Evolutionary conservation across 2,888 invertebrate species (phyloP).

Genomic region (Anaspis maculata): DNA sequence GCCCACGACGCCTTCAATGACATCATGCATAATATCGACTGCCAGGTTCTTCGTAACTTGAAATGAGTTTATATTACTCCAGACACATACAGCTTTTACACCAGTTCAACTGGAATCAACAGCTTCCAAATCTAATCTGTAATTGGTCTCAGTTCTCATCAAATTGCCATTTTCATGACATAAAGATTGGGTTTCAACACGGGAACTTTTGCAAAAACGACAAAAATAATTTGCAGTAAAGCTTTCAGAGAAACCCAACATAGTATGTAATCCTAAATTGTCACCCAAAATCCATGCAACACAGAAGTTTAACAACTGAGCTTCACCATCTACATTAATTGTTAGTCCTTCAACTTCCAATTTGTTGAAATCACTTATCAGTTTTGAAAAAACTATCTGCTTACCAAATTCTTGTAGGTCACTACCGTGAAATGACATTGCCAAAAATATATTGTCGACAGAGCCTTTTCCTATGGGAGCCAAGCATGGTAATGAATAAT

Average conservation of each 20-base stretch:
- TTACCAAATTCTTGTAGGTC: not conserved
- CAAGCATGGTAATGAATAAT: constrained; percentile 7
- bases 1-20: no score
- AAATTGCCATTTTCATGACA: no score
- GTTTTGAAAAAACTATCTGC: not conserved
- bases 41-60: no score
- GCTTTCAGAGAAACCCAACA: constrained; percentile 16
- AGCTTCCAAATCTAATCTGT: no score
- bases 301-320: constrained; percentile 15
- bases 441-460: constrained; percentile 5
- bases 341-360: not conserved
- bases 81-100: no score
- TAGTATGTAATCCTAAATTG: constrained; percentile 21
- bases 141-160: no score
- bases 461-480: not conserved
- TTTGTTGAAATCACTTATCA: not conserved
- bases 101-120: no score
- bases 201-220: constrained; percentile 21
- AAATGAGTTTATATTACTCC: no score
- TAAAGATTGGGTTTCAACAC: constrained; percentile 13
- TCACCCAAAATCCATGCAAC: constrained; percentile 17
- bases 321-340: not conserved
- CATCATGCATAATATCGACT: no score
- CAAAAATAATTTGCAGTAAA: constrained; percentile 17
- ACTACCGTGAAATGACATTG: not conserved